phyloP scores from a whole-genome alignment of 1,140 invertebrate species.

The Chlorops oryzae region DNA sequence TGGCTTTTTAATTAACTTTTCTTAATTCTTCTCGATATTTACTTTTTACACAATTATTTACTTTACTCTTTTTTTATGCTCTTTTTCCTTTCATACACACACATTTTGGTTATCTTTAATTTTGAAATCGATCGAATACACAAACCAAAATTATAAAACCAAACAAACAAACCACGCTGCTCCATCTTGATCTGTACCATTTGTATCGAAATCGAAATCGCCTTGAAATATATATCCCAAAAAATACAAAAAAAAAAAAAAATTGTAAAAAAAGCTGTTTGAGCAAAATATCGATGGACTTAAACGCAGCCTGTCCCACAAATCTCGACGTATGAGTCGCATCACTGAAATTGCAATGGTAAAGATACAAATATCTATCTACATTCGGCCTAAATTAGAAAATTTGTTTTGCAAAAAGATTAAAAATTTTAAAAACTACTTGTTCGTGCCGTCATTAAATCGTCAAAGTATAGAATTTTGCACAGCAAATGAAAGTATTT shows the following conservation, averaged over 20 bases:
- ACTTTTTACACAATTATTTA: slow-evolving; percentile 37
- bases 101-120: slow-evolving; percentile 18
- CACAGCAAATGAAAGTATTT: no score
- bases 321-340: slow-evolving; percentile 70
- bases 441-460: background rate
- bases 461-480: background rate
- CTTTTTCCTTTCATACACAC: slow-evolving; percentile 18
- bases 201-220: background rate
- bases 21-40: slow-evolving; percentile 29
- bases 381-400: background rate
- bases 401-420: no score
- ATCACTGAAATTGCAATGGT: slow-evolving; percentile 75
- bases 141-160: no score
- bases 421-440: no score
- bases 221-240: background rate
- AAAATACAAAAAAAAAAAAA: slow-evolving; percentile 7
- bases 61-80: slow-evolving; percentile 25
- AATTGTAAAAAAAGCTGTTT: slow-evolving; percentile 60
- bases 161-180: no score
- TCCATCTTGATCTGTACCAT: no score
- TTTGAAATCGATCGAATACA: slow-evolving; percentile 6
- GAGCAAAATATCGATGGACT: slow-evolving; percentile 79
- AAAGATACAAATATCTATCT: slow-evolving; percentile 53
- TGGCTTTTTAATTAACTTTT: slow-evolving; percentile 18
- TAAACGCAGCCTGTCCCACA: slow-evolving; percentile 66